Evolutionary conservation across 2,888 invertebrate species (phyloP).

Genomic region (Leptinotarsa peninsularis): DNA sequence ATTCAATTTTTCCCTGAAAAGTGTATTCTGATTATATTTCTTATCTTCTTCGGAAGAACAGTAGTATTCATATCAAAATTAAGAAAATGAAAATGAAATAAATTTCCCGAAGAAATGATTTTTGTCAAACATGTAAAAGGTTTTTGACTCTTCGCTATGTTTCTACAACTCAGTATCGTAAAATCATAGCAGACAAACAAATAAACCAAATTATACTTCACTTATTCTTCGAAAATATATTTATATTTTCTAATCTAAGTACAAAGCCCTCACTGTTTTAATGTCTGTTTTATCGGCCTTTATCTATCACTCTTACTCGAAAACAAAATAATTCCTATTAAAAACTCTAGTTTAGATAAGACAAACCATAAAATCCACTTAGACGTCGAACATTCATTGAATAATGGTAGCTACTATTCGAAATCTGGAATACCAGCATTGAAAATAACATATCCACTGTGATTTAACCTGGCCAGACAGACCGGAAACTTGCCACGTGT

Average conservation of each 20-base stretch:
- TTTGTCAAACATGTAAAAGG: no score
- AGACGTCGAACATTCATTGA: constrained; percentile 17
- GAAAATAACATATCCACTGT: constrained; percentile 18
- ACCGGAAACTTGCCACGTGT: constrained; percentile 30
- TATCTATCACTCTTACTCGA: constrained; percentile 25
- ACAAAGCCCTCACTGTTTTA: constrained; percentile 19
- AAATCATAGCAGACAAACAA: not conserved
- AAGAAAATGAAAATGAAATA: no score
- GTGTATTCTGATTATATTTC: no score
- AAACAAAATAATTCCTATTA: constrained; percentile 20
- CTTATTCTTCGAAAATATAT: not conserved
- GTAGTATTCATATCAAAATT: no score
- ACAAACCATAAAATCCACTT: constrained; percentile 15
- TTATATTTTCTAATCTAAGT: constrained; percentile 13
- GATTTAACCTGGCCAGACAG: constrained; percentile 28
- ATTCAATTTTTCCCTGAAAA: no score
- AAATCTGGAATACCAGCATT: constrained; percentile 22
- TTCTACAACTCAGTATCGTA: not conserved
- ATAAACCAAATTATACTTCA: not conserved
- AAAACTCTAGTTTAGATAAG: constrained; percentile 23
- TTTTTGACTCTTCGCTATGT: not conserved
- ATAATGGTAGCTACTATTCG: constrained; percentile 1
- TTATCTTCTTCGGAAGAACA: no score
- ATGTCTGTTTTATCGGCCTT: constrained; percentile 2
- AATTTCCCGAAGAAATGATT: no score